Evolutionary conservation across 2,797 vertebrate species (phyloP), one percentile per base, ranked within the genome.

Genomic region (Urophycis tenuis): DNA sequence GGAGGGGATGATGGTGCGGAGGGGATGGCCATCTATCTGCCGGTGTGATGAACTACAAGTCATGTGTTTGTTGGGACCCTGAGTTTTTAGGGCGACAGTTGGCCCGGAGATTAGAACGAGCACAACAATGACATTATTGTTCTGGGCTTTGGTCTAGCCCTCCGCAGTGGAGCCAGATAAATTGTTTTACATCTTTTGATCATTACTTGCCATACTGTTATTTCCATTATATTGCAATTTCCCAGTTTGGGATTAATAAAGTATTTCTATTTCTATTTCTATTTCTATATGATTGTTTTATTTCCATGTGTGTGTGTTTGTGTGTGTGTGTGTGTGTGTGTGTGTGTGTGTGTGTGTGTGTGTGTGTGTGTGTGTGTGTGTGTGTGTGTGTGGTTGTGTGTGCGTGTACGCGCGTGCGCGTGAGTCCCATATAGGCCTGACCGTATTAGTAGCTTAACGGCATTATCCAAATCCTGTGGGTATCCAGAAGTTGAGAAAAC

Each of bases 11-110:
- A 30, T 71, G 25, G 7, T 12, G 53, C n/a, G 64, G 30, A 75
- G 71, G 73, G 80, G 29, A 41, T 73, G 67, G 85, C 83, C 87
- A 30, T 36, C 85, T 85, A 49, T 84, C 85, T 78, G 84, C 70
- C 4, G 69, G 14, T 12, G 11, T 35, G 74, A 72, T 12, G 77
- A 86, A 82, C 74, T 80, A n/a, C 72, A 2, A 25, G 32, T n/a
- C 11, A 11, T 67, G 10, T 5, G 25, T 29, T 67, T 8, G 60
- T 12, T 11, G 60, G 60, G 60, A 14, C 60, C n/a, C 60, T 67
- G 60, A 67, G 60, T 25, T 29, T 29, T 29, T 22, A 7, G 60
- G 9, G 60, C 25, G 60, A 67, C 60, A 67, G 60, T 67, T 67
- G 60, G 60, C 60, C 60, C 10, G 25, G 60, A 67, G 60, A 67